Evolutionary conservation across 2,797 vertebrate species (phyloP).

Genomic region (Mus spretus): DNA sequence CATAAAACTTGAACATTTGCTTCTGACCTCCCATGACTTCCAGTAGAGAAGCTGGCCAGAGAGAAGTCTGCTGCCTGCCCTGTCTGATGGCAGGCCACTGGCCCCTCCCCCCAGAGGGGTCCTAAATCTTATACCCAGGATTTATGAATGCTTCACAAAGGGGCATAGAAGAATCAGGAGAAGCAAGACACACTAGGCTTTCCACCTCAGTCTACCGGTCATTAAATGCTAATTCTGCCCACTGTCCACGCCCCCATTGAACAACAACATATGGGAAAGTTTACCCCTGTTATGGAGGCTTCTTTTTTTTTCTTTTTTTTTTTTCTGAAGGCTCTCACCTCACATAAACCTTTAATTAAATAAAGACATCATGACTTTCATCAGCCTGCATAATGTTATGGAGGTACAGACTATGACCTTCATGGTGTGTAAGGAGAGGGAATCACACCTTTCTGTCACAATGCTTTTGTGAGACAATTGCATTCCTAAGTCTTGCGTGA

Average conservation of each 20-base stretch:
- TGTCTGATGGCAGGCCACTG: too few relatives aligned
- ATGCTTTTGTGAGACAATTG: background rate
- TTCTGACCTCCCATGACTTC: background rate
- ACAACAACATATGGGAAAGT: background rate
- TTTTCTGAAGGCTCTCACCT: too few relatives aligned
- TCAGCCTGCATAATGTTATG: too few relatives aligned
- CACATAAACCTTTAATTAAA: background rate
- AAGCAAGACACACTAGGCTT: background rate
- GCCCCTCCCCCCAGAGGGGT: too few relatives aligned
- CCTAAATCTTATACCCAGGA: background rate
- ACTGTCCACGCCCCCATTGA: background rate
- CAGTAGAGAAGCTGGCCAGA: background rate
- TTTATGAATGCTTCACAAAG: background rate
- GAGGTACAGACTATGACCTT: background rate
- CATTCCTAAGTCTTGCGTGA: background rate
- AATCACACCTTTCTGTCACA: background rate
- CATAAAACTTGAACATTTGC: background rate
- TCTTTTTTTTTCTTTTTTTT: too few relatives aligned
- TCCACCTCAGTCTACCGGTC: background rate
- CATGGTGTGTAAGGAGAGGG: background rate
- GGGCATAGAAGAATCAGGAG: background rate
- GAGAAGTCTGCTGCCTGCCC: background rate
- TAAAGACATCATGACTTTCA: background rate
- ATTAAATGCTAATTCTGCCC: background rate
- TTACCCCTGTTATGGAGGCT: background rate